Evolutionary conservation across 2,888 invertebrate species (phyloP), one percentile per base, ranked within the genome.

Genomic region (Lasius fuliginosus): DNA sequence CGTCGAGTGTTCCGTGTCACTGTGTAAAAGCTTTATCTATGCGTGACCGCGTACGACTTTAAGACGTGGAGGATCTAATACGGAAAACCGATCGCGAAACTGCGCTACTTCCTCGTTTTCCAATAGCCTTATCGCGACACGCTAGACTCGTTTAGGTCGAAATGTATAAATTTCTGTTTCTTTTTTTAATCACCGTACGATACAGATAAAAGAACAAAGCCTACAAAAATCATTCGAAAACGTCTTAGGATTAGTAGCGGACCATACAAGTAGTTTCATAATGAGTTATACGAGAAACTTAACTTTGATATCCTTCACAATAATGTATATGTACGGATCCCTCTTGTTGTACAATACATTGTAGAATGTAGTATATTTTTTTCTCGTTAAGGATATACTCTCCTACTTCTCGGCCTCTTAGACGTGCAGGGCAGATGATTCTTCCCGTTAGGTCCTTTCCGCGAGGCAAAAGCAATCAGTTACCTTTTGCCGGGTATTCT

Each of bases 391-490:
- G 76, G 56, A 42, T 18, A 67, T 79, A 74, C 49, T 73, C 84
- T 79, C 77, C 69, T 73, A 73, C 46, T 36, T n/a, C 27, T 69
- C 81, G 53, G 40, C 71, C 33, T 58, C 64, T 33, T 64, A 74
- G 82, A 49, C 62, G 76, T 60, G 83, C 64, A 74, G 83, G 86
- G 83, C 67, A 86, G 88, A 89, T 87, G 90, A 85, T 87, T 81
- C 90, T 75, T 90, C 89, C 90, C 90, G 89, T 90, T 90, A 90
- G 89, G 86, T 87, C 84, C 84, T 85, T 83, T 86, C 89, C 89
- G 87, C 88, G 84, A 85, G 90, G 87, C 86, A 88, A 85, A 83
- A 84, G 89, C 90, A 90, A 90, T 90, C 90, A 88, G 89, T 90
- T 90, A 88, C 86, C 87, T 87, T 84, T 84, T 67, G 40, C 86